Evolutionary conservation across 1,140 invertebrate genomes (phyloP).

Genomic region (Drosophila tristis): DNA sequence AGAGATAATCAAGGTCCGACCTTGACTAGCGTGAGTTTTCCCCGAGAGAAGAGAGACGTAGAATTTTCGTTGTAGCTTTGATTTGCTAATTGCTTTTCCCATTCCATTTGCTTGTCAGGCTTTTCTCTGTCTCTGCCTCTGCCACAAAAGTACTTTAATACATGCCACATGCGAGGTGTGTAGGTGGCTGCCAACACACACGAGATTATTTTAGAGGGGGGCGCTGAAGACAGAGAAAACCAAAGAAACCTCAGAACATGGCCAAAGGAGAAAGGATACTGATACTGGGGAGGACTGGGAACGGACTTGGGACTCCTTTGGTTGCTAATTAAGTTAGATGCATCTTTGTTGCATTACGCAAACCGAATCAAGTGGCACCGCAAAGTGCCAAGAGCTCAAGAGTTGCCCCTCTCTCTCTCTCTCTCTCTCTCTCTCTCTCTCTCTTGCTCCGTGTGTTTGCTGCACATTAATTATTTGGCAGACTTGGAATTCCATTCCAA

Average conservation of each 20-base stretch:
- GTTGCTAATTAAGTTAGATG: conserved; percentile 63
- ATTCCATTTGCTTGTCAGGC: conserved; percentile 26
- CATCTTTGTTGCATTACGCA: conserved; percentile 55
- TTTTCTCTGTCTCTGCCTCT: too few relatives aligned
- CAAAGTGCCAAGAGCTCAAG: conserved; percentile 46
- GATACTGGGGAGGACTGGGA: too few relatives aligned
- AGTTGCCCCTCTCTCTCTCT: not conserved
- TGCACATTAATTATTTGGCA: conserved; percentile 49
- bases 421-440: not conserved
- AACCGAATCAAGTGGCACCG: conserved; percentile 51
- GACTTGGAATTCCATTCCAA: conserved; percentile 33
- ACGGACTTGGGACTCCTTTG: conserved; percentile 6
- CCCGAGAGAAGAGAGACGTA: too few relatives aligned
- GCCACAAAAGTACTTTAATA: conserved; percentile 16
- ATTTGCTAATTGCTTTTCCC: conserved; percentile 41
- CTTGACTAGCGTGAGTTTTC: conserved; percentile 7
- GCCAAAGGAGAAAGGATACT: conserved; percentile 31
- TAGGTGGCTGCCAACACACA: too few relatives aligned
- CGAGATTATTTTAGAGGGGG: too few relatives aligned
- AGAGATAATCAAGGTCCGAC: conserved; percentile 37
- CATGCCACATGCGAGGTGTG: conserved; percentile 10
- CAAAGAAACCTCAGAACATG: conserved; percentile 51
- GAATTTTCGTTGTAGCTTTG: conserved; percentile 10
- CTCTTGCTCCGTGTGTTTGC: conserved; percentile 16
- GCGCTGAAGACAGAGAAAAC: conserved; percentile 8